Evolutionary conservation across 2,113 vertebrate genomes (phyloP).

Genomic region (Boulengeromyrus knoepffleri): DNA sequence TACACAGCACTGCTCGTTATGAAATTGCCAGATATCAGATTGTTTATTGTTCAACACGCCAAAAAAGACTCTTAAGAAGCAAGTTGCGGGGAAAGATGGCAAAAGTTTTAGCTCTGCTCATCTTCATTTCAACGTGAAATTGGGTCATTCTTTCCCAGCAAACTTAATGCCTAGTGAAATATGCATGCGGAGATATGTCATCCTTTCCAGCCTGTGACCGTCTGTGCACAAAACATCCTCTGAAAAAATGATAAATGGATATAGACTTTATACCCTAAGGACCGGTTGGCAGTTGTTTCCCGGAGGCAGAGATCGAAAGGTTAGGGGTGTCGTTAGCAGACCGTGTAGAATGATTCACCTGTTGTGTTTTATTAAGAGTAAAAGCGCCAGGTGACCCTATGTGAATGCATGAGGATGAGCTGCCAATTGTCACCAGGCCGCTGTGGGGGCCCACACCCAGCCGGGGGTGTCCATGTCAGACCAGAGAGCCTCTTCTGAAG

Average conservation of each 20-base stretch:
- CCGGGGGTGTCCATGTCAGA: neutral
- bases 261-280: neutral
- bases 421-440: neutral
- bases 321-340: neutral
- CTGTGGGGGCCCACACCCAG: neutral
- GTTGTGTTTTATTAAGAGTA: neutral
- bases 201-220: neutral
- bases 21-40: neutral
- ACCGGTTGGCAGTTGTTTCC: neutral
- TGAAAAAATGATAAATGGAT: neutral
- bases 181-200: neutral
- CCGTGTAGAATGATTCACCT: neutral
- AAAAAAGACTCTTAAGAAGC: neutral
- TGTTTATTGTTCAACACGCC: neutral
- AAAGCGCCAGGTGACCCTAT: neutral
- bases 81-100: neutral
- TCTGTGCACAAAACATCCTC: neutral
- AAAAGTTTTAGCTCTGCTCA: neutral
- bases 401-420: neutral
- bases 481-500: neutral
- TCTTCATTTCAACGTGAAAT: neutral
- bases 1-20: neutral
- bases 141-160: neutral
- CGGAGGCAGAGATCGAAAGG: neutral
- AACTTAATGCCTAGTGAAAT: neutral